These are phyloP conservation scores for Synergus laeviventris DNA, from an alignment of 2,888 invertebrate genomes.

Conservation along the genomic window DNA sequence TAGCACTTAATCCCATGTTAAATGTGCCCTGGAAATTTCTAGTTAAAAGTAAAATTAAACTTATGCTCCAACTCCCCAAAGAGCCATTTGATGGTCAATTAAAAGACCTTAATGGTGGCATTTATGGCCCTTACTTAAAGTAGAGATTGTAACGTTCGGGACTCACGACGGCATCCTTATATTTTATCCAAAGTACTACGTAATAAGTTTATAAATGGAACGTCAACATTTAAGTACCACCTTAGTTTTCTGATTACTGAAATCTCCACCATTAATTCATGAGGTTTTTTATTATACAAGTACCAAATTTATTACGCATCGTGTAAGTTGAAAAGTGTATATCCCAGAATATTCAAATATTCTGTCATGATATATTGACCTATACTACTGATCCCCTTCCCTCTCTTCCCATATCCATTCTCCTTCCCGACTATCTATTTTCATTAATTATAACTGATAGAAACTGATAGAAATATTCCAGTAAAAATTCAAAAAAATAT, in stretches of 20 bases:
- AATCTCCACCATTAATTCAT: background rate
- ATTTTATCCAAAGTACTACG: conserved; percentile 34
- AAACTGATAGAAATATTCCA: too few species aligned
- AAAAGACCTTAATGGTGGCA: conserved; percentile 38
- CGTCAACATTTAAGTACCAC: conserved; percentile 13
- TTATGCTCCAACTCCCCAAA: background rate
- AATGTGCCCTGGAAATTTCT: conserved; percentile 2
- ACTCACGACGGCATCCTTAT: conserved; percentile 13
- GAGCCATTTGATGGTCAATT: conserved; percentile 32
- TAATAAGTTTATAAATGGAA: conserved; percentile 28
- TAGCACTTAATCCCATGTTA: conserved; percentile 8
- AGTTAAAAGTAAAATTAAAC: background rate
- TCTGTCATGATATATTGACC: too few species aligned
- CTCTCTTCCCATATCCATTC: too few species aligned
- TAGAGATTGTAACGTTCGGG: conserved; percentile 14
- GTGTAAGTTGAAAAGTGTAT: background rate
- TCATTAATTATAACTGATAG: too few species aligned
- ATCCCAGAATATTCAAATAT: background rate
- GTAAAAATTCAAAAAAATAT: too few species aligned
- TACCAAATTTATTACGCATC: background rate
- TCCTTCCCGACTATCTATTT: too few species aligned
- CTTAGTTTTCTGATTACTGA: conserved; percentile 5
- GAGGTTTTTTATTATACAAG: background rate
- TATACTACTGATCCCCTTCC: too few species aligned
- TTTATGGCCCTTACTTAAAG: conserved; percentile 28